Evolutionary conservation across 2,888 invertebrate species (phyloP).

Genomic region (Chrysina gloriosa): DNA sequence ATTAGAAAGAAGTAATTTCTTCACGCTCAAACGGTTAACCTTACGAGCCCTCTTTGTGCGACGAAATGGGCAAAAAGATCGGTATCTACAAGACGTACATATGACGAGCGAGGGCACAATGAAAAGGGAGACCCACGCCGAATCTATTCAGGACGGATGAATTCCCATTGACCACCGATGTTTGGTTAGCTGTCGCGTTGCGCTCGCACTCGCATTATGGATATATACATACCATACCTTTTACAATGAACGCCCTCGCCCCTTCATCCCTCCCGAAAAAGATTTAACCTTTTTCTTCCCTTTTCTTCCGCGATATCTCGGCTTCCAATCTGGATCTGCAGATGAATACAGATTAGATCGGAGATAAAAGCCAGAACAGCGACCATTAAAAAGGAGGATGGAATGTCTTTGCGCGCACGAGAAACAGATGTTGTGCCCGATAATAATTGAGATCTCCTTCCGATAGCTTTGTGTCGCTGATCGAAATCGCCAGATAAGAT

Average conservation of each 20-base stretch:
- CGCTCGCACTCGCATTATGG: no score
- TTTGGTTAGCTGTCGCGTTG: conserved; percentile 20
- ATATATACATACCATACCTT: no score
- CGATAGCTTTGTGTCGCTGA: not conserved
- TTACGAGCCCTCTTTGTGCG: not conserved
- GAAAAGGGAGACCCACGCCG: not conserved
- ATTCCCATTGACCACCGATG: conserved; percentile 15
- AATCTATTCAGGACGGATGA: not conserved
- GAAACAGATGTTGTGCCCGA: not conserved
- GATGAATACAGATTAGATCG: not conserved
- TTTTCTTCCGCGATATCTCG: no score
- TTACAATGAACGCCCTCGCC: no score
- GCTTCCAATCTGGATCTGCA: not conserved
- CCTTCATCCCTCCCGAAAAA: no score
- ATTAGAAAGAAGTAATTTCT: not conserved
- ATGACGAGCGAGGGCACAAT: not conserved
- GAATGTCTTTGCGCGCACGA: no score
- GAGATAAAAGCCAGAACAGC: not conserved
- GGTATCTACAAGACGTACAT: not conserved
- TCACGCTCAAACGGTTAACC: not conserved
- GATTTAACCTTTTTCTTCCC: no score
- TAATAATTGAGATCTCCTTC: not conserved
- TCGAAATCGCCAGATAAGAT: no score
- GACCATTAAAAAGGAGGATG: no score
- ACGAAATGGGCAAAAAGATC: not conserved